A percentile compares a stretch with the other conserved stretches of the same genome.
Conservation (phyloP, 2,888 invertebrate species). For the Hydriomena furcata region DNA sequence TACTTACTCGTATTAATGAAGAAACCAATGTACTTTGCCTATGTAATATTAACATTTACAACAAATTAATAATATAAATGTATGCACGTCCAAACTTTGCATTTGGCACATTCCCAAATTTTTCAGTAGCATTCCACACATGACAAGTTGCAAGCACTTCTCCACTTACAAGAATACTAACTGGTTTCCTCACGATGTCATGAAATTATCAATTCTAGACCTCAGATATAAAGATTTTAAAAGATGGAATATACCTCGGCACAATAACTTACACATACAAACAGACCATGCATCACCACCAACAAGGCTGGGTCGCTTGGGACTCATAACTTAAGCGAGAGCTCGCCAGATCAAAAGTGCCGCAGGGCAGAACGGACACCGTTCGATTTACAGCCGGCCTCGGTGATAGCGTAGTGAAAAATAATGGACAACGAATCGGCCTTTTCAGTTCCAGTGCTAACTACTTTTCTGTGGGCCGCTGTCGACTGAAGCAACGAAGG, state of each 20-base stretch:
- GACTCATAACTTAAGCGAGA: slow-evolving; percentile 73
- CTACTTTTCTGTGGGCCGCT: neutral
- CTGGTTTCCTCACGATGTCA: no score
- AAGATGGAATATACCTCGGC: neutral
- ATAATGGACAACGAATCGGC: slow-evolving; percentile 20
- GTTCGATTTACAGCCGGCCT: slow-evolving; percentile 56
- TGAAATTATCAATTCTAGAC: no score
- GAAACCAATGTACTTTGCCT: no score
- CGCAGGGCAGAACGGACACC: slow-evolving; percentile 59
- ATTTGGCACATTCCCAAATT: no score
- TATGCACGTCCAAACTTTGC: no score
- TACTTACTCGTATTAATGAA: no score
- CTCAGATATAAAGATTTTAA: no score
- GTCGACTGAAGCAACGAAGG: neutral
- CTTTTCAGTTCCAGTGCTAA: slow-evolving; percentile 17
- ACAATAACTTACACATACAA: slow-evolving; percentile 24
- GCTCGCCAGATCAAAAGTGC: slow-evolving; percentile 65
- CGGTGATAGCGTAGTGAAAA: slow-evolving; percentile 31
- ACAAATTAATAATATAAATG: no score
- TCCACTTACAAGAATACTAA: no score
- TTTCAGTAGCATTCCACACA: no score
- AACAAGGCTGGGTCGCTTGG: slow-evolving; percentile 53
- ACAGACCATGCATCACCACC: slow-evolving; percentile 28
- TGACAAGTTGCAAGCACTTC: no score
- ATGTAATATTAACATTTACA: no score